phyloP scores from a whole-genome alignment of 2,888 invertebrate species.

The Drosophila nigricruria region DNA sequence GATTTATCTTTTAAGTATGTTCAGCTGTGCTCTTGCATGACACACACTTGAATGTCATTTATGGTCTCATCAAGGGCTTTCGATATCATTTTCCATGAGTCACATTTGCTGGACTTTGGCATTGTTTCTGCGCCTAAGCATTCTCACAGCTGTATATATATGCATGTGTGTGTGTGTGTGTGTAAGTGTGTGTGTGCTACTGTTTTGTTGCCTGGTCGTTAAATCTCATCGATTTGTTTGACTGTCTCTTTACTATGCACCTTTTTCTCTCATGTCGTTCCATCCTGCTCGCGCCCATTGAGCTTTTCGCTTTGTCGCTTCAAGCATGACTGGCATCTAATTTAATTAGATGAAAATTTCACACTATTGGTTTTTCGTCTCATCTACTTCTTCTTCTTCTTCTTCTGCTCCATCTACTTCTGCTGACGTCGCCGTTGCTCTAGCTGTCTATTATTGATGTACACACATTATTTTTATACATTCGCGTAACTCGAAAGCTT shows the following conservation, averaged over 20 bases:
- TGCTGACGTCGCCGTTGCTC: conserved; percentile 20
- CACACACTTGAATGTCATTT: conserved; percentile 3
- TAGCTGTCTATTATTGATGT: conserved; percentile 4
- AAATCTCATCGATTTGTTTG: conserved; percentile 75
- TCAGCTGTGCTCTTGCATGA: neutral
- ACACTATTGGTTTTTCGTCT: conserved; percentile 61
- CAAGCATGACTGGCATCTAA: conserved; percentile 72
- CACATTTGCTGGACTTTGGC: conserved; percentile 37
- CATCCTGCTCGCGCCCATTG: conserved; percentile 12
- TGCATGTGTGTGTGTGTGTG: neutral
- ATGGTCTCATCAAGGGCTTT: conserved; percentile 17
- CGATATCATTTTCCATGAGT: conserved; percentile 29
- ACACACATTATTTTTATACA: conserved; percentile 24
- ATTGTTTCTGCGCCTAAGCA: conserved; percentile 16
- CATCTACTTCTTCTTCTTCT: conserved; percentile 10
- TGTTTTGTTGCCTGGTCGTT: conserved; percentile 35
- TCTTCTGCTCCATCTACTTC: conserved; percentile 13
- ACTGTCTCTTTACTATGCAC: conserved; percentile 60
- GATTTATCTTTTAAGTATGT: neutral
- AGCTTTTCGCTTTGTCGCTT: conserved; percentile 44
- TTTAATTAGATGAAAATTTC: conserved; percentile 74
- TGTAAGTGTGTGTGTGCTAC: conserved; percentile 11
- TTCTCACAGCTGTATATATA: conserved; percentile 18
- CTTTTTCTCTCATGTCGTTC: conserved; percentile 25
- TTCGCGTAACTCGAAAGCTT: conserved; percentile 25